Evolutionary conservation across 2,113 vertebrate species (phyloP).

Genomic region (Chloropsis cyanopogon): DNA sequence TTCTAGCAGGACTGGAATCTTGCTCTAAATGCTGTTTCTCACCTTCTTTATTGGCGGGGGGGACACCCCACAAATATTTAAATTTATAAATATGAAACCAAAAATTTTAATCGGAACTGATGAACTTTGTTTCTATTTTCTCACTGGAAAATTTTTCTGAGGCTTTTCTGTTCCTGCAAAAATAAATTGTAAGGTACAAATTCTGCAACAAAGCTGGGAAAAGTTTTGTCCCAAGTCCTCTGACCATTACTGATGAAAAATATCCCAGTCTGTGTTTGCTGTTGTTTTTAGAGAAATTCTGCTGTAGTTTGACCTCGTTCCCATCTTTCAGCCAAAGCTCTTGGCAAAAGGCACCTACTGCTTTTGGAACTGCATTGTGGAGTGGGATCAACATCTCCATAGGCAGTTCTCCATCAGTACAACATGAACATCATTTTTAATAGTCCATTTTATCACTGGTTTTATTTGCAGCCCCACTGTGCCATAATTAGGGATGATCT

Average conservation of each 20-base stretch:
- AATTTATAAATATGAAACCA: background rate
- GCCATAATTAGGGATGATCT: background rate
- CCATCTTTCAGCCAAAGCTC: background rate
- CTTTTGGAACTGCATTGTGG: background rate
- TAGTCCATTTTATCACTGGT: background rate
- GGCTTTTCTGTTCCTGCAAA: background rate
- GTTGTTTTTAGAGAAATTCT: background rate
- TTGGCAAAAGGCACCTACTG: background rate
- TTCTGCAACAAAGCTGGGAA: background rate
- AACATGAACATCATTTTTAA: background rate
- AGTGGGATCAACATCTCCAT: background rate
- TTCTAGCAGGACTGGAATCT: background rate
- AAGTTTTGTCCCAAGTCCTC: background rate
- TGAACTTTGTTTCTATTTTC: background rate
- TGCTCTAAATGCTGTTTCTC: background rate
- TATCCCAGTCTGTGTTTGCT: background rate
- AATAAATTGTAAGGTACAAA: background rate
- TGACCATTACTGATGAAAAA: background rate
- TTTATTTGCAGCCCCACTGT: background rate
- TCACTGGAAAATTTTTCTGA: background rate
- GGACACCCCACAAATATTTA: rapidly evolving
- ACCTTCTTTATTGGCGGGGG: background rate
- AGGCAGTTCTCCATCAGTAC: background rate
- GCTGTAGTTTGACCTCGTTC: background rate
- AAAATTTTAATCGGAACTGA: background rate